phyloP scores from a whole-genome alignment of 1,140 invertebrate genomes.

The Drosophila arizonae region DNA sequence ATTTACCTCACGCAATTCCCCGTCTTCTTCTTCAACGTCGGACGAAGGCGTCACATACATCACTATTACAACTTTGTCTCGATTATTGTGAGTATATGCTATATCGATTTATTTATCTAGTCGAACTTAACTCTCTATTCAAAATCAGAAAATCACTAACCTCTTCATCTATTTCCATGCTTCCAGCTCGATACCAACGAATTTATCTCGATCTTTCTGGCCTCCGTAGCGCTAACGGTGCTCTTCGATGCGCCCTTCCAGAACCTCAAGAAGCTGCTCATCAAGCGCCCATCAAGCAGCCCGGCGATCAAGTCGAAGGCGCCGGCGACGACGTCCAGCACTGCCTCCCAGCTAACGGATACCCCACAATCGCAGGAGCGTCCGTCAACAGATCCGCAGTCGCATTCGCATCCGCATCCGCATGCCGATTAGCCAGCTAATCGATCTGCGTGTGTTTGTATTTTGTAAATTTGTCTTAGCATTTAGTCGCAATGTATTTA shows the following conservation, averaged over 20 bases:
- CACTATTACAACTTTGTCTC: conserved; percentile 85
- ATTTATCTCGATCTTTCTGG: conserved; percentile 84
- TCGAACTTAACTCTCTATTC: no score
- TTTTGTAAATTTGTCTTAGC: conserved; percentile 63
- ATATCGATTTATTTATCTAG: no score
- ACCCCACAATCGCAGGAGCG: not conserved
- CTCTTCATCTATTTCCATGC: not conserved
- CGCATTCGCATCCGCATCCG: conserved; percentile 31
- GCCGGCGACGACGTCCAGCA: conserved; percentile 29
- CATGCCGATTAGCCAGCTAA: conserved; percentile 56
- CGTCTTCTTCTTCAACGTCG: conserved; percentile 87
- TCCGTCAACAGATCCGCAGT: conserved; percentile 1
- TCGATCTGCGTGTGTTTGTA: conserved; percentile 28
- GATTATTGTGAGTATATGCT: conserved; percentile 83
- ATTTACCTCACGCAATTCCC: conserved; percentile 88
- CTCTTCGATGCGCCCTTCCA: conserved; percentile 88
- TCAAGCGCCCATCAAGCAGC: conserved; percentile 61
- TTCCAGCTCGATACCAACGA: conserved; percentile 85
- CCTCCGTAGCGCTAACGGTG: conserved; percentile 86
- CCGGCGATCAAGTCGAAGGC: not conserved
- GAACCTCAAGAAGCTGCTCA: conserved; percentile 85
- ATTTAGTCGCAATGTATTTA: conserved; percentile 76
- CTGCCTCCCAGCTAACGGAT: conserved; percentile 27
- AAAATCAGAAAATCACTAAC: no score
- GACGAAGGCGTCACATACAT: conserved; percentile 84